These are phyloP conservation scores for Osmerus eperlanus DNA, from an alignment of 2,113 vertebrate genomes.

Conservation along the genomic window DNA sequence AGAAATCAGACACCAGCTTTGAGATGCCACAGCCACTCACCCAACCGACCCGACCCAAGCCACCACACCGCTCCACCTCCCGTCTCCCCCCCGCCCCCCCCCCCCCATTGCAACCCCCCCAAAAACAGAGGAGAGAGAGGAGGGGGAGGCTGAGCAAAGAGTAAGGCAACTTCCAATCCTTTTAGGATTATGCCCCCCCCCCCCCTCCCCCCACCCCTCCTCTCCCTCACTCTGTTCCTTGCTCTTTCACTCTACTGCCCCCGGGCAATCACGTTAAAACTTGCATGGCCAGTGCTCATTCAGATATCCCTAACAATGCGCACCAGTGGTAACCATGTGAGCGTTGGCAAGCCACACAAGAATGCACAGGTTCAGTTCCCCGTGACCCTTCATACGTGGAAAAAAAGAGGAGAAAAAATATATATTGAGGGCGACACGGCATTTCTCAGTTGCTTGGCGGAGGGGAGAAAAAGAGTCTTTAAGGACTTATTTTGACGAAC, in stretches of 20 bases:
- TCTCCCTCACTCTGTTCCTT: slow-evolving; percentile 76
- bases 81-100: slow-evolving; percentile 32
- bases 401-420: not conserved
- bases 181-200: slow-evolving; percentile 66
- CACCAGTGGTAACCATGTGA: slow-evolving; percentile 91
- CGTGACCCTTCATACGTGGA: slow-evolving; percentile 70
- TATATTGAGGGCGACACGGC: slow-evolving; percentile 28
- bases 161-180: slow-evolving; percentile 70
- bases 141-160: slow-evolving; percentile 58
- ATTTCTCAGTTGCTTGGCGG: slow-evolving; percentile 12
- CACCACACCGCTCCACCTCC: slow-evolving; percentile 15
- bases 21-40: slow-evolving; percentile 60
- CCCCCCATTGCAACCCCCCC: slow-evolving; percentile 7
- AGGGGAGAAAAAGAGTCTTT: not conserved
- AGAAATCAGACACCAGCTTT: slow-evolving; percentile 79
- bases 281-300: slow-evolving; percentile 89
- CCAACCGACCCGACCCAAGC: slow-evolving; percentile 54
- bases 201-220: slow-evolving; percentile 11
- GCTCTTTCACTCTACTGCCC: slow-evolving; percentile 82
- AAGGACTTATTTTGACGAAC: not conserved
- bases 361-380: slow-evolving; percentile 89
- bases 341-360: slow-evolving; percentile 86
- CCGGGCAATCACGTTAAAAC: slow-evolving; percentile 90
- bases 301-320: slow-evolving; percentile 91
- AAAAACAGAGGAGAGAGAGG: slow-evolving; percentile 16